These are phyloP conservation scores for Odontocolon sp. DNA, from an alignment of 2,888 invertebrate genomes.

Conservation along the genomic window DNA sequence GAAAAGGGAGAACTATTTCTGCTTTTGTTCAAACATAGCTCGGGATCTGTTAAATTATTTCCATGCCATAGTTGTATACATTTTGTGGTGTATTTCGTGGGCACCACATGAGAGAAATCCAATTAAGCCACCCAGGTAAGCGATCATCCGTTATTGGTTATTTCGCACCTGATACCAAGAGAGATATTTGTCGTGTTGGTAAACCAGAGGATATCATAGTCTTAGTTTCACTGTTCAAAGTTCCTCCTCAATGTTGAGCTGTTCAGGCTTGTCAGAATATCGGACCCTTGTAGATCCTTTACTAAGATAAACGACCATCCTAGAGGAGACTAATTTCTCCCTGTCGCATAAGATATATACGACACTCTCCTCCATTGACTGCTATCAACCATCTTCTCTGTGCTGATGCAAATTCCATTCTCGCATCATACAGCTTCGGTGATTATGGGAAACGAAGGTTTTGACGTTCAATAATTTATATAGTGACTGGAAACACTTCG, in stretches of 20 bases:
- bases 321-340: not conserved
- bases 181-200: too few species aligned
- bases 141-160: not conserved
- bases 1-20: not conserved
- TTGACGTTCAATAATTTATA: too few species aligned
- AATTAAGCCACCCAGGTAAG: not conserved
- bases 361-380: not conserved
- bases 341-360: not conserved
- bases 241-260: not conserved
- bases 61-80: not conserved
- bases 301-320: not conserved
- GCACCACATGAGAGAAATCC: slow-evolving; percentile 3
- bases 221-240: not conserved
- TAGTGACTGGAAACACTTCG: too few species aligned
- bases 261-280: not conserved
- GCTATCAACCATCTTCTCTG: not conserved
- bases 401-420: not conserved
- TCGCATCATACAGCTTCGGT: not conserved
- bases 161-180: not conserved
- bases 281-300: not conserved
- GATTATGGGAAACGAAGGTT: too few species aligned
- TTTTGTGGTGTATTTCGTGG: too few species aligned
- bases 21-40: not conserved
- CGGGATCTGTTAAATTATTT: not conserved
- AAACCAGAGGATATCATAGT: too few species aligned